phyloP scores from a whole-genome alignment of 1,140 invertebrate genomes.

The Pinna nobilis region DNA sequence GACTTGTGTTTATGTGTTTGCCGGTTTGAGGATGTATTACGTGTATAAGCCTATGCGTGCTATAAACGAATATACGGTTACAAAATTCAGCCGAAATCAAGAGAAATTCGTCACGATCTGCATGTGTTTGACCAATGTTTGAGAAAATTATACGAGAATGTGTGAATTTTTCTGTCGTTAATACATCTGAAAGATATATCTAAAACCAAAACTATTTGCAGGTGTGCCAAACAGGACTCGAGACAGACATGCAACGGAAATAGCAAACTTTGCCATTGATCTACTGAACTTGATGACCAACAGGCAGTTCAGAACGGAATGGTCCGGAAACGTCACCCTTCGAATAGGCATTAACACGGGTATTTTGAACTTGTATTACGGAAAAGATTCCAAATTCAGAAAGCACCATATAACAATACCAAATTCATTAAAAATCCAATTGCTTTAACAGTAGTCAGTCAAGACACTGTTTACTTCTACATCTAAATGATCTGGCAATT shows the following conservation, averaged over 20 bases:
- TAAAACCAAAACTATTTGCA: slow-evolving; percentile 15
- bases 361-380: slow-evolving; percentile 4
- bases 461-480: too few relatives aligned
- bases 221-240: slow-evolving; percentile 87
- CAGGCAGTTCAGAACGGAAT: slow-evolving; percentile 77
- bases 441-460: too few relatives aligned
- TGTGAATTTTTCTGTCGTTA: not conserved
- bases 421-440: not conserved
- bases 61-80: too few relatives aligned
- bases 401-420: too few relatives aligned
- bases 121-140: not conserved
- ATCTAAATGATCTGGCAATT: too few relatives aligned
- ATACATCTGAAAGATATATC: not conserved
- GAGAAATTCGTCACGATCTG: not conserved
- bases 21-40: too few relatives aligned
- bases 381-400: not conserved
- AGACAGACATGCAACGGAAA: slow-evolving; percentile 80
- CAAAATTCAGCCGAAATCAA: not conserved
- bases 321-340: slow-evolving; percentile 18
- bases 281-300: slow-evolving; percentile 46
- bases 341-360: slow-evolving; percentile 64
- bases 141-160: too few relatives aligned
- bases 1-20: too few relatives aligned
- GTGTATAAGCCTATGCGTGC: too few relatives aligned
- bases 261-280: slow-evolving; percentile 51